Percentiles rank a stretch among this genome's conserved stretches.
Conservation (phyloP, 2,113 vertebrate species). For the Malaclemys terrapin region DNA sequence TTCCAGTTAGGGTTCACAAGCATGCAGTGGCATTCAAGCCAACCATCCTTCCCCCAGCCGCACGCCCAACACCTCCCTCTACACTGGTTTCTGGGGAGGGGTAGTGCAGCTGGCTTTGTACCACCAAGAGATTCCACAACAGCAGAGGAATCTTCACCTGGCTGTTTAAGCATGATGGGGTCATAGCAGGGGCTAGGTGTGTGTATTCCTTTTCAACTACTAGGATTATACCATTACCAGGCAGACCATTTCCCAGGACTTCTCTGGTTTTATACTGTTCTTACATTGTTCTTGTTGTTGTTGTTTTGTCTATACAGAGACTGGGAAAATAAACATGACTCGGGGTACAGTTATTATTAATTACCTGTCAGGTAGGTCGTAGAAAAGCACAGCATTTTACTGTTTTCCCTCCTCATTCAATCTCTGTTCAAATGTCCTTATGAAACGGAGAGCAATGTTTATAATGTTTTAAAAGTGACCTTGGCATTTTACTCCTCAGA, state of each 20-base stretch:
- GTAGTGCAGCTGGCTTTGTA: not conserved
- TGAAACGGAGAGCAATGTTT: not conserved
- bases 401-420: not conserved
- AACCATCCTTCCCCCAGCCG: not conserved
- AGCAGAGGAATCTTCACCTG: not conserved
- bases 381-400: not conserved
- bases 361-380: not conserved
- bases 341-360: not conserved
- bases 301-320: not conserved
- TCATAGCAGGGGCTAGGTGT: not conserved
- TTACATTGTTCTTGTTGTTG: not conserved
- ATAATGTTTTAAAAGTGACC: conserved; percentile 12
- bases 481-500: not conserved
- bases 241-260: not conserved
- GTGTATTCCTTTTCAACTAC: not conserved
- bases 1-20: not conserved
- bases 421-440: not conserved
- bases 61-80: rapidly evolving
- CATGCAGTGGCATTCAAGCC: not conserved
- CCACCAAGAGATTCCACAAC: not conserved
- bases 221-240: not conserved
- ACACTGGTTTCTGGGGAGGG: not conserved
- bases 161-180: not conserved
- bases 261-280: not conserved
- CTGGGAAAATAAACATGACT: not conserved